Conservation (phyloP, 1,140 invertebrate species). For the Orius insidiosus region DNA sequence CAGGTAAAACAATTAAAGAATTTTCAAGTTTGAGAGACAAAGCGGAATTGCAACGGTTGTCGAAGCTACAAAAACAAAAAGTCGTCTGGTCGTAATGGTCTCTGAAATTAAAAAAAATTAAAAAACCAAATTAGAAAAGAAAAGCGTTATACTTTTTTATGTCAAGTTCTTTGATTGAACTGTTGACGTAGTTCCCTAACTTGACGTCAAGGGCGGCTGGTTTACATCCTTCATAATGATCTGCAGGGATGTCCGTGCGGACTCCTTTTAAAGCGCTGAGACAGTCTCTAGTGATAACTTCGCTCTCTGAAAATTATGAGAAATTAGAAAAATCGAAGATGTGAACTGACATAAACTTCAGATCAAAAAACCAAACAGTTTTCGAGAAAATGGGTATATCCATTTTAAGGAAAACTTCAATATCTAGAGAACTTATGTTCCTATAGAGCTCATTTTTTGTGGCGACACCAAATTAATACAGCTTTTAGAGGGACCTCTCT, state of each 20-base stretch:
- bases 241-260: conserved; percentile 76
- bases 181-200: conserved; percentile 73
- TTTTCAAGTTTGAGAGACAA: no score
- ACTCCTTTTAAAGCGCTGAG: conserved; percentile 57
- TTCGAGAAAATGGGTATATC: no score
- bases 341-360: background rate
- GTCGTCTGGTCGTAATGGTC: conserved; percentile 66
- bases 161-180: conserved; percentile 69
- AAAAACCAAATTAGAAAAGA: conserved; percentile 8
- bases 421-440: no score
- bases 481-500: no score
- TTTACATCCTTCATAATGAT: conserved; percentile 77
- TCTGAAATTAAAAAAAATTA: conserved; percentile 33
- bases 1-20: no score
- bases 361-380: no score
- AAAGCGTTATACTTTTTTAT: conserved; percentile 53
- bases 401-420: no score
- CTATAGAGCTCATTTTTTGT: no score
- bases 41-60: conserved; percentile 60
- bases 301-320: conserved; percentile 41
- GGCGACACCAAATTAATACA: no score
- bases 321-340: background rate
- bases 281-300: conserved; percentile 69
- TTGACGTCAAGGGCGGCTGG: conserved; percentile 58
- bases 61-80: conserved; percentile 83